Conservation (phyloP, 2,113 vertebrate genomes). For the Bos javanicus region DNA sequence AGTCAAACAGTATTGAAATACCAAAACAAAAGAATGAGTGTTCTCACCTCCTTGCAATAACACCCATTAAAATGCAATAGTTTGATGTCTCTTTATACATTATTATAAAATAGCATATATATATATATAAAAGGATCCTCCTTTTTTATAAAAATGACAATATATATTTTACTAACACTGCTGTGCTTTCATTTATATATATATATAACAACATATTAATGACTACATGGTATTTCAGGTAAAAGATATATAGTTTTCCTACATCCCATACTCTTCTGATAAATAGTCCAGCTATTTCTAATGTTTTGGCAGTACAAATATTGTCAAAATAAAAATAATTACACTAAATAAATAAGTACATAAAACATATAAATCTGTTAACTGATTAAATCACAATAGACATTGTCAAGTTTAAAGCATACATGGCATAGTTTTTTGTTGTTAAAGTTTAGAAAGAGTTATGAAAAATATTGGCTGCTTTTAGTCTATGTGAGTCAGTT, state of each 20-base stretch:
- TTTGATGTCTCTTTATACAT: background rate
- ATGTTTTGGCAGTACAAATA: background rate
- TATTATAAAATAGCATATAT: background rate
- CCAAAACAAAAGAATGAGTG: background rate
- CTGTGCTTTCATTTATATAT: background rate
- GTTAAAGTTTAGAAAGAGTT: background rate
- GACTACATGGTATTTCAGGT: background rate
- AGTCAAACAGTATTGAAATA: background rate
- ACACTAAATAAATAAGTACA: background rate
- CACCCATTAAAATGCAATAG: background rate
- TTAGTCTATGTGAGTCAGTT: background rate
- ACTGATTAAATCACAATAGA: background rate
- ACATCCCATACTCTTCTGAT: background rate
- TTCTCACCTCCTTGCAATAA: background rate
- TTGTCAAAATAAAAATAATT: background rate
- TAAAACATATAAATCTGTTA: background rate
- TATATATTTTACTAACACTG: background rate
- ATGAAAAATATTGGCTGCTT: background rate
- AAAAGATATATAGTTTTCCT: background rate
- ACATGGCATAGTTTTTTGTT: background rate
- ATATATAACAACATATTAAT: background rate
- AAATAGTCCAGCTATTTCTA: background rate
- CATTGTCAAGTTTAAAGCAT: background rate
- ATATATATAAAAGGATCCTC: background rate
- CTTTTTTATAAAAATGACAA: background rate